Base-by-base conservation (phyloP, 2,113 vertebrate genomes). In the Pelvicachromis taeniatus region DNA sequence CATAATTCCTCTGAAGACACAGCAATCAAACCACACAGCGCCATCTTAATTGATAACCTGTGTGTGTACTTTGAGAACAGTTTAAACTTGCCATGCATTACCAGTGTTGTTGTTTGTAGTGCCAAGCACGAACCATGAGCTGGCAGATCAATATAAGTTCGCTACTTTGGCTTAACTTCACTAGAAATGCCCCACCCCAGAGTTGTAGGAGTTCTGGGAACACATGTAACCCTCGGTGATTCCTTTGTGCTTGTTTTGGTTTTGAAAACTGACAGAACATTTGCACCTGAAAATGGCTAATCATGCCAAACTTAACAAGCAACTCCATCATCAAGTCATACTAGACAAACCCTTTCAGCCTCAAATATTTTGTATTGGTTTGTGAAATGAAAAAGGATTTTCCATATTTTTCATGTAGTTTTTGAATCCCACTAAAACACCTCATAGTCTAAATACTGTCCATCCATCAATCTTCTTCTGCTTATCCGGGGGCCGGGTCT, bases 231-330 rank as follows among this genome's bases (percentile, higher is more conserved):
- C 38, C 9, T 45, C 38, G 16, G n/a, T 16, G 63, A 4, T 42
- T 40, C 7, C 4, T 68, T 23, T 12, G 63, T 45, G 13, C 38
- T 45, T 26, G 12, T n/a, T 45, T 45, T 45, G 65, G 13, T 45
- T 70, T 26, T 70, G 8, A 14, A 19, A 70, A 40, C 38, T 70
- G 65, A 16, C 38, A 42, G 35, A 40, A 70, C 38, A 45, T 45
- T 70, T 26, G 65, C 21, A 45, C 38, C 38, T 70, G 0, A 42
- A 70, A 26, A 70, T 17, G 0, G 63, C 38, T 26, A 0, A 68
- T 23, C 7, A n/a, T 14, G 13, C 3, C 5, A 52, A 17, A 52
- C 48, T 45, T 9, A 70, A 70, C 40, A 45, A 70, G 21, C 40
- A 45, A 17, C 40, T 45, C 58, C 29, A 59, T 59, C 58, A 33